A percentile compares a stretch with the other conserved stretches of the same genome.
phyloP scores from a whole-genome alignment of 2,113 vertebrate species.

The Pomatorhinus ruficollis region DNA sequence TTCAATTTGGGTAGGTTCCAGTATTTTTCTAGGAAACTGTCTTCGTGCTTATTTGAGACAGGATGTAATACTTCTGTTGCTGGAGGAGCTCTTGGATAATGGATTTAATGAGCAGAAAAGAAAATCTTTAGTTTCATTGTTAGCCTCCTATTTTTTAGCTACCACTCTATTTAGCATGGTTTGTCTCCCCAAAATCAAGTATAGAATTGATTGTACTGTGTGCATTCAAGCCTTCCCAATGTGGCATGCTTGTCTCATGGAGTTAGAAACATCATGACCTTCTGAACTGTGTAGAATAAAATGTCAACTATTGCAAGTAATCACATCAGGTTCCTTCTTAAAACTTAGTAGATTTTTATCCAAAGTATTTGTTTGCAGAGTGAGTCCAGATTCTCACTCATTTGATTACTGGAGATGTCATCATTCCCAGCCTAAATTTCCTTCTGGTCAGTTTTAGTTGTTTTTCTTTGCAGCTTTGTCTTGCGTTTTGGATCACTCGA shows the following conservation, averaged over 20 bases:
- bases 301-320: background rate
- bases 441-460: background rate
- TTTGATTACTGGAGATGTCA: background rate
- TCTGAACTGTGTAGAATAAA: background rate
- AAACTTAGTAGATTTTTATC: background rate
- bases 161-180: background rate
- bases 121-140: background rate
- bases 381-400: background rate
- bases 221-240: background rate
- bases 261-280: background rate
- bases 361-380: background rate
- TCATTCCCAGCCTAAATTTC: background rate
- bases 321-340: background rate
- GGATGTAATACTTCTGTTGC: background rate
- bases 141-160: background rate
- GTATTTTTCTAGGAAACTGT: background rate
- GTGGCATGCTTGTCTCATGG: background rate
- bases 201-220: background rate
- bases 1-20: background rate
- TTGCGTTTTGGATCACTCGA: background rate
- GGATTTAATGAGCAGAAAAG: background rate
- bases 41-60: background rate
- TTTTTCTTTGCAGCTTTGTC: background rate
- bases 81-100: background rate
- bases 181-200: background rate